phyloP scores from a whole-genome alignment of 2,888 invertebrate species.

The Eupeodes luniger region DNA sequence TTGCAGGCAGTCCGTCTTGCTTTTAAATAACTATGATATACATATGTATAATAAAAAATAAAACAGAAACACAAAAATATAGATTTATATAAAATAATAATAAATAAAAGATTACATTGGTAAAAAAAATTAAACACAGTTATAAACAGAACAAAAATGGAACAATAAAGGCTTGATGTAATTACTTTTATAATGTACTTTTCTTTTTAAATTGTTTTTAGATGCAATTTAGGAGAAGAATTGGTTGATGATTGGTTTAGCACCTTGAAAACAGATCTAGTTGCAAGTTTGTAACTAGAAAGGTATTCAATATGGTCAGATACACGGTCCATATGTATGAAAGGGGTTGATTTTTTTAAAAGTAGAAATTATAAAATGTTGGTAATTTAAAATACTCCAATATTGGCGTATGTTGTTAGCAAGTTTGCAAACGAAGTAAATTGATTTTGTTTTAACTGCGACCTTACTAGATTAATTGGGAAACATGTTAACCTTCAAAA shows the following conservation, averaged over 20 bases:
- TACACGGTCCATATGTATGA: too few species aligned
- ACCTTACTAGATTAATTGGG: too few species aligned
- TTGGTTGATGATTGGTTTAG: not conserved
- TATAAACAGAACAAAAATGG: conserved; percentile 28
- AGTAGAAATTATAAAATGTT: too few species aligned
- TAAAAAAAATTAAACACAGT: conserved; percentile 35
- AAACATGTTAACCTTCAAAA: too few species aligned
- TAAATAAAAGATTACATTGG: conserved; percentile 45
- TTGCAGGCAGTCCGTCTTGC: conserved; percentile 83
- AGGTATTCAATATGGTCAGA: not conserved
- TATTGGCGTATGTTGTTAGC: too few species aligned
- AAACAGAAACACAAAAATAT: conserved; percentile 75
- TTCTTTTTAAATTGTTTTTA: conserved; percentile 24
- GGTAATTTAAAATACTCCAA: too few species aligned
- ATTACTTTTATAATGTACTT: conserved; percentile 26
- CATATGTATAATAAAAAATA: conserved; percentile 64
- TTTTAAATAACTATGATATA: conserved; percentile 55
- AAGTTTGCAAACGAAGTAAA: too few species aligned
- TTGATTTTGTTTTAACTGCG: too few species aligned
- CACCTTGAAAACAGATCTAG: not conserved
- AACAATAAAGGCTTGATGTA: conserved; percentile 45
- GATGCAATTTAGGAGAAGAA: conserved; percentile 41
- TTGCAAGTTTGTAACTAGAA: not conserved
- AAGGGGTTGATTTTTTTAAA: too few species aligned
- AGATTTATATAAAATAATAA: conserved; percentile 73